Base-by-base conservation (phyloP, 2,888 invertebrate genomes). In the Coelopa pilipes region DNA sequence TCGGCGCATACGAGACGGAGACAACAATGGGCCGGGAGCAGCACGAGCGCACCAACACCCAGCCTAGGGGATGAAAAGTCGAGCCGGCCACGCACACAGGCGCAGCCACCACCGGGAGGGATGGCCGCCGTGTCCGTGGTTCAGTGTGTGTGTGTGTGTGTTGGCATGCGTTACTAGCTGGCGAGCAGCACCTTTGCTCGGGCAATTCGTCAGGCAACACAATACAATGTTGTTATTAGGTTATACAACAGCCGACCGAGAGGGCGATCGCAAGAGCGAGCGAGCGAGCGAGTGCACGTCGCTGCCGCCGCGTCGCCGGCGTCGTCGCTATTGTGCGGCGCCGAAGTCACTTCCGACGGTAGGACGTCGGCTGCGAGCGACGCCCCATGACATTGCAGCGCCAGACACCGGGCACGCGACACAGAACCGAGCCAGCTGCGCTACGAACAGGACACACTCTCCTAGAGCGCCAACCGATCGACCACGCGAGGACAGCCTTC, bases 331-430 rank as follows among this genome's bases (percentile, higher is more conserved):
- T 74, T 76, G 71, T 74, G 73, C 74, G 73, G 82, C 82, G 82
- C 81, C 83, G 81, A 85, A 85, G 85, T 85, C 85, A 85, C 81
- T 85, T 85, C 85, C 85, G 85, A 81, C 45, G 79, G 79, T 78
- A 78, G 80, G 78, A 80, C 77, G 80, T 78, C 80, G 78, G 79
- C 77, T 78, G 76, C 78, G 74, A 78, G 77, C 80, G 82, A 83
- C 86, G 85, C 85, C 84, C 85, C 86, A 90, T 84, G 87, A 86
- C 87, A 90, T 90, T 87, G 89, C 90, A 79, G 88, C 89, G 79
- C 88, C 90, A 81, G 88, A 88, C 83, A 90, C 90, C 83, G 85
- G 90, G 88, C 91, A 91, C 89, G 90, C 92, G 88, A 90, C 92
- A 79, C 71, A 68, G 67, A 62, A 69, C 85, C 88, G 89, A 85